These are phyloP conservation scores for Falco naumanni DNA, from an alignment of 2,797 vertebrate genomes.

Conservation along the genomic window DNA sequence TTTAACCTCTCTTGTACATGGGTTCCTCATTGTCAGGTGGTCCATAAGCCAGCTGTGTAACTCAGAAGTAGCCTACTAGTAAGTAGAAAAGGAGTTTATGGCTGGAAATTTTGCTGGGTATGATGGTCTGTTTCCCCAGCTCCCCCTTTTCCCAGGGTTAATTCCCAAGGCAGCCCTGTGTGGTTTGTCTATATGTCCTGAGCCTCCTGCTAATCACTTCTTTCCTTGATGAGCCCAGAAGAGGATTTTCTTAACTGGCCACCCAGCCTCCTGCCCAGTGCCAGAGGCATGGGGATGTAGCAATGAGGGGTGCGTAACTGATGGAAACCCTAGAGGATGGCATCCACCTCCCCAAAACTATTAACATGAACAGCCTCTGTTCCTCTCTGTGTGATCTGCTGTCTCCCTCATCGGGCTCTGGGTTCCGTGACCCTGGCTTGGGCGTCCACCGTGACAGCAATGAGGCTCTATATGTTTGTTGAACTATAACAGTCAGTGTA, in stretches of 20 bases:
- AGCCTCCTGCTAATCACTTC: not conserved
- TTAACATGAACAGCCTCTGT: not conserved
- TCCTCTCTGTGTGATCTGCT: not conserved
- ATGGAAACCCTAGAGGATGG: not conserved
- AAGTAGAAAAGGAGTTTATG: not conserved
- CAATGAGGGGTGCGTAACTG: not conserved
- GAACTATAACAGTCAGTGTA: not conserved
- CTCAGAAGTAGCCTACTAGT: not conserved
- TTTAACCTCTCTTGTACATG: not conserved
- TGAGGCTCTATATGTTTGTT: not conserved
- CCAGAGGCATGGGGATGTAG: not conserved
- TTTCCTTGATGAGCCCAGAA: not conserved
- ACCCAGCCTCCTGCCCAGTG: not conserved
- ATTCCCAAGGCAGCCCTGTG: not conserved
- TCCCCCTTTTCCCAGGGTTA: not conserved
- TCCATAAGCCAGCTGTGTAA: not conserved
- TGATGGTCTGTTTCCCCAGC: not conserved
- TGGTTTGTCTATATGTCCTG: not conserved
- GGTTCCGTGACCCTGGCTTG: not conserved
- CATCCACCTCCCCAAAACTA: not conserved
- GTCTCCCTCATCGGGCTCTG: not conserved
- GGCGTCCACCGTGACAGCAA: fast-evolving
- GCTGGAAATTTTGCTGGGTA: not conserved
- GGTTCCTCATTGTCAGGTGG: not conserved
- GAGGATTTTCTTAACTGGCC: not conserved